phyloP scores from a whole-genome alignment of 2,797 vertebrate genomes.

The Sebastes jordani region DNA sequence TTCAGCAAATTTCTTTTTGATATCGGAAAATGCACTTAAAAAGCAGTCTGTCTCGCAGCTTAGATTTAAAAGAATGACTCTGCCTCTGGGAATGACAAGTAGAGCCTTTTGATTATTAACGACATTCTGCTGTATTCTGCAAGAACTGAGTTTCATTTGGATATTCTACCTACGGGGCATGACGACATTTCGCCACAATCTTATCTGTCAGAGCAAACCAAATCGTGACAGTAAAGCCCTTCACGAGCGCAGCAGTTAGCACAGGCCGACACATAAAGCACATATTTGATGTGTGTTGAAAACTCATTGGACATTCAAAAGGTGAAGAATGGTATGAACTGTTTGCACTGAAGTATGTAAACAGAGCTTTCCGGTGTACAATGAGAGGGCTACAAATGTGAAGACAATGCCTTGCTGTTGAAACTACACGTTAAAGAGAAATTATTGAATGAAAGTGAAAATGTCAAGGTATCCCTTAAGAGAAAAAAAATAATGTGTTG shows the following conservation, averaged over 20 bases:
- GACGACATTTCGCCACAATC: constrained; percentile 31
- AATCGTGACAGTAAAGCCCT: constrained; percentile 14
- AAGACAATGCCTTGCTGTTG: constrained; percentile 1
- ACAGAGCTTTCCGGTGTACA: background rate
- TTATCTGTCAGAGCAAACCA: constrained; percentile 36
- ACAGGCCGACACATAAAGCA: background rate
- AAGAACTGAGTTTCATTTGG: constrained; percentile 30
- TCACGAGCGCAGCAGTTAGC: constrained; percentile 6
- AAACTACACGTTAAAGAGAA: constrained; percentile 29
- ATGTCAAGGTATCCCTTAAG: constrained; percentile 46
- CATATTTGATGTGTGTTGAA: background rate
- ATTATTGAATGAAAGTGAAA: constrained; percentile 46
- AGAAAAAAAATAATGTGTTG: background rate
- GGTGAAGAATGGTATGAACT: background rate
- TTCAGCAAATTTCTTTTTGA: constrained; percentile 29
- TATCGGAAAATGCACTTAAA: constrained; percentile 41
- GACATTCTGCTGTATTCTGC: constrained; percentile 37
- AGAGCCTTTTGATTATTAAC: constrained; percentile 49
- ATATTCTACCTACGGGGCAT: constrained; percentile 28
- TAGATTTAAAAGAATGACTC: constrained; percentile 35
- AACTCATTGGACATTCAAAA: background rate
- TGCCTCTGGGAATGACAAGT: constrained; percentile 49
- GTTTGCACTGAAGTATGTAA: background rate
- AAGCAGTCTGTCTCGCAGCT: constrained; percentile 20
- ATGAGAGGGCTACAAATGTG: background rate